Percentiles rank a stretch among this genome's conserved stretches.
These are phyloP conservation scores for Channa argus DNA, from an alignment of 2,113 vertebrate species.

Conservation along the genomic window DNA sequence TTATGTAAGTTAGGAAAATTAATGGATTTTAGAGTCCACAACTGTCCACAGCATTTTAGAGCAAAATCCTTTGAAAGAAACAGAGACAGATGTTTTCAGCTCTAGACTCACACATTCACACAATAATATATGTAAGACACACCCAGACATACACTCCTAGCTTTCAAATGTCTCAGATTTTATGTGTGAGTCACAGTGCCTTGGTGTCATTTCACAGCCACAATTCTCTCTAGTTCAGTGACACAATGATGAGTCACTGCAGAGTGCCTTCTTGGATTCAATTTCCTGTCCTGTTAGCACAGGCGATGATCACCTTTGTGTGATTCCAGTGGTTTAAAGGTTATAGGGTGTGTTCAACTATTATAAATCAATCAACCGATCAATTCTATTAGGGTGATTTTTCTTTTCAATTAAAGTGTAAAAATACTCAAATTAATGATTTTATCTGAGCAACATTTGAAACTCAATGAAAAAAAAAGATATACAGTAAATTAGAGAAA, in stretches of 20 bases:
- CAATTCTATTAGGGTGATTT: too few species aligned
- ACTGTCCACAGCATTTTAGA: constrained; percentile 11
- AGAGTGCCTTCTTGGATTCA: not conserved
- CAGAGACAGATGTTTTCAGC: not conserved
- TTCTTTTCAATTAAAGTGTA: too few species aligned
- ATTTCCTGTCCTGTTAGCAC: constrained; percentile 11
- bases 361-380: too few species aligned
- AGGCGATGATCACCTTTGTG: not conserved
- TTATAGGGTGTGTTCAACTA: not conserved
- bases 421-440: too few species aligned
- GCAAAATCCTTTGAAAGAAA: not conserved
- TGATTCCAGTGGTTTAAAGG: too few species aligned
- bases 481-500: not conserved
- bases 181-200: not conserved
- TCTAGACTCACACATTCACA: not conserved
- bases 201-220: not conserved
- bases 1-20: too few species aligned
- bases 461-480: too few species aligned
- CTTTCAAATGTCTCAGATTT: not conserved
- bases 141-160: not conserved
- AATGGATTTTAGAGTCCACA: too few species aligned
- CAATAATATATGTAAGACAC: not conserved
- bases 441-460: not conserved
- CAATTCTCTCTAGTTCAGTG: not conserved
- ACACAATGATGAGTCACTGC: constrained; percentile 18